A percentile compares a stretch with the other conserved stretches of the same genome.
phyloP scores from a whole-genome alignment of 2,888 invertebrate species.

The Polylopha cassiicola region DNA sequence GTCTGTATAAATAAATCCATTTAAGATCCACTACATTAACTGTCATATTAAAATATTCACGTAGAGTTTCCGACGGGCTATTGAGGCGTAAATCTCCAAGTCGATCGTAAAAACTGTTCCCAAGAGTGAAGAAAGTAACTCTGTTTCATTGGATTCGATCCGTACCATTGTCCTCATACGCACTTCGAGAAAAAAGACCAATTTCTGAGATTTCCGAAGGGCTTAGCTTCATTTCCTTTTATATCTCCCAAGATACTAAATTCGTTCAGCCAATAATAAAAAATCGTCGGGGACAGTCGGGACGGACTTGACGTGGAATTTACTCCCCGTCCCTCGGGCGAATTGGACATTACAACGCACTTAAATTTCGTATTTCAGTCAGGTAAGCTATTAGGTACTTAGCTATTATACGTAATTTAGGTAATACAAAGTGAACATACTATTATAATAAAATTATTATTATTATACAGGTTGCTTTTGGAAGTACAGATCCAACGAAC shows the following conservation, averaged over 20 bases:
- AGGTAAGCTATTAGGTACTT: conserved; percentile 17
- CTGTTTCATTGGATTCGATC: conserved; percentile 62
- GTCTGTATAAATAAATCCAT: conserved; percentile 32
- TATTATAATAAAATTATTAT: not conserved
- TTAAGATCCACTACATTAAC: conserved; percentile 27
- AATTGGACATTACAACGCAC: conserved; percentile 58
- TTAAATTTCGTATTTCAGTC: conserved; percentile 35
- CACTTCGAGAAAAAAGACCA: conserved; percentile 67
- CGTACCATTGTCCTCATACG: conserved; percentile 70
- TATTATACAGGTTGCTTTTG: too few species aligned
- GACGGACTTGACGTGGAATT: conserved; percentile 67
- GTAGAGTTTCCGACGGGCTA: conserved; percentile 45
- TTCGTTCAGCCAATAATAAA: conserved; percentile 75
- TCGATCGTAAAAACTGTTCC: conserved; percentile 70
- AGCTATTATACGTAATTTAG: conserved; percentile 8
- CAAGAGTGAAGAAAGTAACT: conserved; percentile 56
- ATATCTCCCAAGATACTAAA: conserved; percentile 76
- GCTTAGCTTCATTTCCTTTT: conserved; percentile 77
- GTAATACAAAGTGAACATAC: not conserved
- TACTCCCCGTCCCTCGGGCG: conserved; percentile 52
- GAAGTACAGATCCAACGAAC: too few species aligned
- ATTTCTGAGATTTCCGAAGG: conserved; percentile 76
- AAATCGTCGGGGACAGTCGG: conserved; percentile 65
- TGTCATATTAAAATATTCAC: conserved; percentile 61
- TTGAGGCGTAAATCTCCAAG: conserved; percentile 63